Conservation (phyloP, 1,140 invertebrate genomes). For the Hylyphantes graminicola region DNA sequence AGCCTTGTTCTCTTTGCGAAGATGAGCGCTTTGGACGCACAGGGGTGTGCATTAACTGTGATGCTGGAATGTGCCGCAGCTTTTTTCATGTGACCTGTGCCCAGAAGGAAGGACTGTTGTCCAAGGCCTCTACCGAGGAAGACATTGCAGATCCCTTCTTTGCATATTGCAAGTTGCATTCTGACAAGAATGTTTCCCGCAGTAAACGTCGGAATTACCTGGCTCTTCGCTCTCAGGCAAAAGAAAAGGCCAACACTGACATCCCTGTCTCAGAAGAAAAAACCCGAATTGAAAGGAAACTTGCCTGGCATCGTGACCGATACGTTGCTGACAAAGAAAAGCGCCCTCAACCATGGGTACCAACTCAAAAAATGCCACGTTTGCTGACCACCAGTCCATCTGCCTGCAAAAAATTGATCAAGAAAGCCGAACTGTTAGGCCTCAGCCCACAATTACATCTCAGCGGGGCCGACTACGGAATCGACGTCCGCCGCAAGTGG, state of each 20-base stretch:
- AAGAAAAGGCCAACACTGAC: conserved; percentile 68
- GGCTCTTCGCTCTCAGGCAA: conserved; percentile 84
- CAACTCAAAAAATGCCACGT: conserved; percentile 89
- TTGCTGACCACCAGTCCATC: conserved; percentile 89
- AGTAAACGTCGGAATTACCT: conserved; percentile 84
- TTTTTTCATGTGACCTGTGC: conserved; percentile 99
- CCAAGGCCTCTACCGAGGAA: conserved; percentile 90
- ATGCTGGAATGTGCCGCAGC: conserved; percentile 96
- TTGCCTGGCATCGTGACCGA: conserved; percentile 69
- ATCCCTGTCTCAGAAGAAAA: conserved; percentile 65
- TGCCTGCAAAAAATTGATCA: conserved; percentile 82
- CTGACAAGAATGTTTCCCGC: conserved; percentile 67
- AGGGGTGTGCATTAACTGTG: conserved; percentile 95
- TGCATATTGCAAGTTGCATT: conserved; percentile 86
- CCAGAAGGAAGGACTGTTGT: conserved; percentile 90
- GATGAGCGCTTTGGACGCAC: conserved; percentile 87
- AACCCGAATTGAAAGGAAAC: conserved; percentile 69
- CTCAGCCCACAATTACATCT: conserved; percentile 72
- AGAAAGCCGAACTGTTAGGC: conserved; percentile 91
- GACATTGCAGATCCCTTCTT: conserved; percentile 97
- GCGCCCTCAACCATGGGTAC: conserved; percentile 81
- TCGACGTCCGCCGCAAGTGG: conserved; percentile 91
- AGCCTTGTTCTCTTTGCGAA: conserved; percentile 86
- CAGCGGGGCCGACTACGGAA: conserved; percentile 73
- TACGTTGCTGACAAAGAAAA: conserved; percentile 74